Conservation (phyloP, 2,797 vertebrate species). For the Pyrocephalus nanus region DNA sequence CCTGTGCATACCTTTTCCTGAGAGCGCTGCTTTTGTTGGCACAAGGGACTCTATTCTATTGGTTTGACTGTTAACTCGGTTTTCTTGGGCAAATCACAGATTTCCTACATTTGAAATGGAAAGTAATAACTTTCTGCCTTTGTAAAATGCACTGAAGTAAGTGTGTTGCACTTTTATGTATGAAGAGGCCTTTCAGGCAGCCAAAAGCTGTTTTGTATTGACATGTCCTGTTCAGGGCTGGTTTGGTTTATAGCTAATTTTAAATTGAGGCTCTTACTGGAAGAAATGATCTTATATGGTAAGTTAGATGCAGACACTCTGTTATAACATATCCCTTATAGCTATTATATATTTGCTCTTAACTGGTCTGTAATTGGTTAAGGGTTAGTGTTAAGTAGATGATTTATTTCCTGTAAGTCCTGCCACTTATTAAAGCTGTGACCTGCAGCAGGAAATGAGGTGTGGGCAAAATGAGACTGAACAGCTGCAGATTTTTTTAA, state of each 20-base stretch:
- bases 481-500: slow-evolving; percentile 53
- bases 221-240: slow-evolving; percentile 11
- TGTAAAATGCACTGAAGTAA: slow-evolving; percentile 34
- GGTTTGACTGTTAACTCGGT: background rate
- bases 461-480: slow-evolving; percentile 56
- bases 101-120: slow-evolving; percentile 9
- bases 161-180: background rate
- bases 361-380: slow-evolving; percentile 66
- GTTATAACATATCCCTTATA: slow-evolving; percentile 3
- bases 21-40: background rate
- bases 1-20: background rate
- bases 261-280: slow-evolving; percentile 45
- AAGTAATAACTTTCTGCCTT: slow-evolving; percentile 23
- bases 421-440: slow-evolving; percentile 67
- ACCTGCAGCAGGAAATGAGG: slow-evolving; percentile 71
- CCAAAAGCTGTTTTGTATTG: slow-evolving; percentile 46
- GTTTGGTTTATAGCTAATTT: slow-evolving; percentile 40
- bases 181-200: background rate
- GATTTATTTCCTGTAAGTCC: slow-evolving; percentile 72
- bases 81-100: background rate
- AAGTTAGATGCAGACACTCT: slow-evolving; percentile 29
- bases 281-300: slow-evolving; percentile 47
- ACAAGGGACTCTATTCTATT: background rate
- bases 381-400: slow-evolving; percentile 62
- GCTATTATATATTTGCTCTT: slow-evolving; percentile 45